Percentiles rank a stretch among this genome's conserved stretches.
phyloP scores from a whole-genome alignment of 2,888 invertebrate species.

The Idaea aversata region DNA sequence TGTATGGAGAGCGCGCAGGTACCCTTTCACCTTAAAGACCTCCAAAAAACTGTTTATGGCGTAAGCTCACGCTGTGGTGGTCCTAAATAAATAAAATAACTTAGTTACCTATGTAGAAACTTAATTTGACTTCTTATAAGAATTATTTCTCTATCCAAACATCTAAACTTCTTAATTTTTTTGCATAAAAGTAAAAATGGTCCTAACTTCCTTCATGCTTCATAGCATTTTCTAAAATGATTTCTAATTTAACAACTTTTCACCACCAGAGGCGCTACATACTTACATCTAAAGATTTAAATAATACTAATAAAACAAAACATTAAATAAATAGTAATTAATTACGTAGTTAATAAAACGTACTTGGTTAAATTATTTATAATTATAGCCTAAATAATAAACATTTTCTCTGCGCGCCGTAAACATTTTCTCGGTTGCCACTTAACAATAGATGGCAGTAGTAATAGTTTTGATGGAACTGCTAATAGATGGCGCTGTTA shows the following conservation, averaged over 20 bases:
- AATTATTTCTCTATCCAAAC: too few relatives aligned
- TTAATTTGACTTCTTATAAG: too few relatives aligned
- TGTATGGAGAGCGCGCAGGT: too few relatives aligned
- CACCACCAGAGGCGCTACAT: not conserved
- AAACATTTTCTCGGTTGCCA: slow-evolving; percentile 12
- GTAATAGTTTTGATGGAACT: not conserved
- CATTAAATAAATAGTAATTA: not conserved
- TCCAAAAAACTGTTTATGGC: too few relatives aligned
- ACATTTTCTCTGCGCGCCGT: not conserved
- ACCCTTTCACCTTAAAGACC: too few relatives aligned
- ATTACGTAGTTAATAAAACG: not conserved
- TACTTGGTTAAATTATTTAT: too few relatives aligned
- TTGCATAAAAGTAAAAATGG: too few relatives aligned
- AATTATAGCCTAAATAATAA: not conserved
- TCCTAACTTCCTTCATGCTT: too few relatives aligned
- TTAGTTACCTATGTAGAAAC: too few relatives aligned
- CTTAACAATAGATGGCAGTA: slow-evolving; percentile 30
- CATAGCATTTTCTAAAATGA: not conserved
- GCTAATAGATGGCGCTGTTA: slow-evolving; percentile 13
- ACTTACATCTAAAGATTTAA: not conserved
- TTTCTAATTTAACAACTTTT: not conserved
- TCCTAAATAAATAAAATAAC: too few relatives aligned
- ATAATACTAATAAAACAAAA: not conserved
- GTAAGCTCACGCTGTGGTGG: too few relatives aligned
- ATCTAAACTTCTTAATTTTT: too few relatives aligned